Conservation (phyloP, 1,140 invertebrate species). For the Eumeta japonica region DNA sequence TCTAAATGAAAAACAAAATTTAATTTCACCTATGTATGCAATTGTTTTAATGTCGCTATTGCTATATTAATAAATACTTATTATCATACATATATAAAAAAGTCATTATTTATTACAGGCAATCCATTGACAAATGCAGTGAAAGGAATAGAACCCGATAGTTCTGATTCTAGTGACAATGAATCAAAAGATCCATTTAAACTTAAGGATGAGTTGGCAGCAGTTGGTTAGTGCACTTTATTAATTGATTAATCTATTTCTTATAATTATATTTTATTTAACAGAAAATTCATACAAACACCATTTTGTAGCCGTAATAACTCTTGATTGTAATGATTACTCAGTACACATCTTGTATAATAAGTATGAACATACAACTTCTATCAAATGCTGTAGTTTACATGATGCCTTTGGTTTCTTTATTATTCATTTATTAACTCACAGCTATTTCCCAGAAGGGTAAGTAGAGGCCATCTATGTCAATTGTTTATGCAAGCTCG, state of each 20-base stretch:
- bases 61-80: background rate
- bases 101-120: conserved; percentile 25
- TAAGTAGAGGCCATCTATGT: too few relatives aligned
- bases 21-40: background rate
- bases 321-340: too few relatives aligned
- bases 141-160: conserved; percentile 64
- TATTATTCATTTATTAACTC: background rate
- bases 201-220: conserved; percentile 57
- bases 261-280: conserved; percentile 7
- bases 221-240: conserved; percentile 59
- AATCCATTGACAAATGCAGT: conserved; percentile 61
- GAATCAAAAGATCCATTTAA: conserved; percentile 61
- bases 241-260: background rate
- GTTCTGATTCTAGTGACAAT: conserved; percentile 77
- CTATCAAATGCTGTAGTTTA: too few relatives aligned
- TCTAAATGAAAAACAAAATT: background rate
- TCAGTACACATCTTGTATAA: too few relatives aligned
- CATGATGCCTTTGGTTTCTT: too few relatives aligned
- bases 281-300: too few relatives aligned
- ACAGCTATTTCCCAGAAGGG: too few relatives aligned
- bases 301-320: too few relatives aligned
- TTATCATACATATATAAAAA: background rate
- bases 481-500: too few relatives aligned
- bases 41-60: background rate
- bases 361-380: too few relatives aligned